These are phyloP conservation scores for Albula glossodonta DNA, from an alignment of 2,113 vertebrate species.

Conservation along the genomic window DNA sequence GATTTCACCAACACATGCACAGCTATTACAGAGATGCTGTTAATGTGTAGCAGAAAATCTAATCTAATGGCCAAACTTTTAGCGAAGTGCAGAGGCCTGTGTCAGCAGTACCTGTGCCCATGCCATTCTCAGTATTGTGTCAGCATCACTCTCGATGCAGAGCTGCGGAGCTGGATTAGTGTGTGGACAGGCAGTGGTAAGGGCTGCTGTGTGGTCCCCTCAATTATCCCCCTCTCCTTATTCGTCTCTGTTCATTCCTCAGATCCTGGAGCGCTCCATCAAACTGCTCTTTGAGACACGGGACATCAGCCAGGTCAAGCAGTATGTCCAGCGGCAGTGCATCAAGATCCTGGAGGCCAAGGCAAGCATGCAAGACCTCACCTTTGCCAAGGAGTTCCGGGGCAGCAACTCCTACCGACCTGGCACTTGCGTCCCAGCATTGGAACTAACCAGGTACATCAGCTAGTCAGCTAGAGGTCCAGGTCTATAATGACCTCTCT, in stretches of 20 bases:
- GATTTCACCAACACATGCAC: constrained; percentile 5
- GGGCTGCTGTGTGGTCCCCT: background rate
- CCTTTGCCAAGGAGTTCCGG: constrained; percentile 96
- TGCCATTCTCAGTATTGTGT: too few species aligned
- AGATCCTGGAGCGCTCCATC: constrained; percentile 95
- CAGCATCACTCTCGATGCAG: background rate
- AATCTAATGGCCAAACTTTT: background rate
- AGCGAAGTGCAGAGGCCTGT: background rate
- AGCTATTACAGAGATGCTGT: background rate
- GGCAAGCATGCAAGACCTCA: constrained; percentile 95
- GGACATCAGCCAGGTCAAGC: constrained; percentile 96
- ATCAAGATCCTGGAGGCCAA: constrained; percentile 89
- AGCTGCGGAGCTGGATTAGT: background rate
- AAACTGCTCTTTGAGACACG: constrained; percentile 97
- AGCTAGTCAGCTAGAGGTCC: too few species aligned
- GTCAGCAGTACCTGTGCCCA: background rate
- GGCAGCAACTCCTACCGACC: constrained; percentile 86
- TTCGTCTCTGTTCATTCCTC: constrained; percentile 31
- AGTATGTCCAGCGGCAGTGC: constrained; percentile 92
- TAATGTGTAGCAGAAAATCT: background rate
- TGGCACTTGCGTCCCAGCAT: constrained; percentile 89
- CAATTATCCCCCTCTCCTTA: background rate
- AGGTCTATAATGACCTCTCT: too few species aligned
- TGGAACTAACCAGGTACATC: constrained; percentile 91
- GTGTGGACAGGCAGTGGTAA: background rate